Percentiles rank a stretch among this genome's conserved stretches.
phyloP scores from a whole-genome alignment of 2,888 invertebrate species.

The Lomographa bimaculata region DNA sequence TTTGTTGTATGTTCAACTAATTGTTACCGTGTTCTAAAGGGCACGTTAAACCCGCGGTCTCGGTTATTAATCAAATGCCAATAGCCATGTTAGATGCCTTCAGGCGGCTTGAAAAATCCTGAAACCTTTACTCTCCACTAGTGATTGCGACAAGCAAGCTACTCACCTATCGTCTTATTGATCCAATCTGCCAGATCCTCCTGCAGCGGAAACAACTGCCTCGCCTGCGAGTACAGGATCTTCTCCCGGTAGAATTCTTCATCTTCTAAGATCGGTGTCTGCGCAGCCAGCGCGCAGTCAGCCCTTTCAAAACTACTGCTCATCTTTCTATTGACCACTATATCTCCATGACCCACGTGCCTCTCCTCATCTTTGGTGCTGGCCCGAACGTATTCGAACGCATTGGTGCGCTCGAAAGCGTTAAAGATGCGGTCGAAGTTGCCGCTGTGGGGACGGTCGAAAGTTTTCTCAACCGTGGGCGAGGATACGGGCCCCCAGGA shows the following conservation, averaged over 20 bases:
- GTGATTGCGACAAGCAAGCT: too few species aligned
- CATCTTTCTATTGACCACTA: slow-evolving; percentile 73
- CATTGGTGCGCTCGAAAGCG: slow-evolving; percentile 76
- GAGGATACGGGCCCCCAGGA: slow-evolving; percentile 84
- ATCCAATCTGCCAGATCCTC: slow-evolving; percentile 96
- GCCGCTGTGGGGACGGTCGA: slow-evolving; percentile 71
- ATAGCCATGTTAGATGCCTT: background rate
- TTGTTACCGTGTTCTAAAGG: too few species aligned
- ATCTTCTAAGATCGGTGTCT: slow-evolving; percentile 80
- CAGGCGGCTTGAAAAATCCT: too few species aligned
- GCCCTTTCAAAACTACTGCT: slow-evolving; percentile 76
- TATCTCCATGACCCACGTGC: slow-evolving; percentile 64
- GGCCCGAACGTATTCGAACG: slow-evolving; percentile 57
- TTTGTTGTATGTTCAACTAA: too few species aligned
- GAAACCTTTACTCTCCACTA: too few species aligned
- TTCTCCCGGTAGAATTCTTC: slow-evolving; percentile 89
- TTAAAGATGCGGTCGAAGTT: slow-evolving; percentile 80
- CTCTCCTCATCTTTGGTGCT: slow-evolving; percentile 51
- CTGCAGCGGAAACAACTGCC: slow-evolving; percentile 91
- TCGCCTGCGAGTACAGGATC: slow-evolving; percentile 89
- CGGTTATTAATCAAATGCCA: background rate
- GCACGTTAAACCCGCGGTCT: too few species aligned
- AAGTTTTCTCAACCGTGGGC: slow-evolving; percentile 61
- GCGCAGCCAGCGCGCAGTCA: slow-evolving; percentile 78
- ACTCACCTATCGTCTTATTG: slow-evolving; percentile 91